phyloP scores from a whole-genome alignment of 2,113 vertebrate genomes.

The Sitta europaea region DNA sequence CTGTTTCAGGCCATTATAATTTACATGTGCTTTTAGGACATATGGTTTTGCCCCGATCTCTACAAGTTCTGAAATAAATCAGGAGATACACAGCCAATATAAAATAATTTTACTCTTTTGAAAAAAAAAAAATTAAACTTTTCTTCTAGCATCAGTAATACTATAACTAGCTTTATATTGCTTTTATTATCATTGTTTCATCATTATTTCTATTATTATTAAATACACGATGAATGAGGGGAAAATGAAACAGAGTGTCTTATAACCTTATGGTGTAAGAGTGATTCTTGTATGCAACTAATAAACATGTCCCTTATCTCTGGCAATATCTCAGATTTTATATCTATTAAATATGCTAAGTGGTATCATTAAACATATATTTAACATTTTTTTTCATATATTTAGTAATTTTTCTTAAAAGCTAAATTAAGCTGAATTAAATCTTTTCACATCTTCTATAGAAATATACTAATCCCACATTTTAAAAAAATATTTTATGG shows the following conservation, averaged over 20 bases:
- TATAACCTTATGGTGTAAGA: neutral
- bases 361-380: neutral
- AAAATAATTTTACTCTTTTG: neutral
- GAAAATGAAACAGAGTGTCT: neutral
- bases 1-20: neutral
- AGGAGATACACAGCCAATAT: neutral
- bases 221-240: neutral
- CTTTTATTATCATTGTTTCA: neutral
- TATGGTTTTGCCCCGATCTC: neutral
- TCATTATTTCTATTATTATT: neutral
- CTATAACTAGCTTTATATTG: neutral
- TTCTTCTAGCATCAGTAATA: neutral
- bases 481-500: neutral
- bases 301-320: neutral
- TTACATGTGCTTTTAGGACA: neutral
- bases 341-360: neutral
- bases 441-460: neutral
- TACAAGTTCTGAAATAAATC: neutral
- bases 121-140: neutral
- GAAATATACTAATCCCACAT: neutral
- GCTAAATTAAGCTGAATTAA: rapidly evolving
- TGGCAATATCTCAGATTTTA: neutral
- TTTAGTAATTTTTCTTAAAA: neutral
- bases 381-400: neutral
- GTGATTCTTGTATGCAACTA: neutral